A percentile compares a stretch with the other conserved stretches of the same genome.
Conservation (phyloP, 2,113 vertebrate genomes). For the Pelusios castaneus region DNA sequence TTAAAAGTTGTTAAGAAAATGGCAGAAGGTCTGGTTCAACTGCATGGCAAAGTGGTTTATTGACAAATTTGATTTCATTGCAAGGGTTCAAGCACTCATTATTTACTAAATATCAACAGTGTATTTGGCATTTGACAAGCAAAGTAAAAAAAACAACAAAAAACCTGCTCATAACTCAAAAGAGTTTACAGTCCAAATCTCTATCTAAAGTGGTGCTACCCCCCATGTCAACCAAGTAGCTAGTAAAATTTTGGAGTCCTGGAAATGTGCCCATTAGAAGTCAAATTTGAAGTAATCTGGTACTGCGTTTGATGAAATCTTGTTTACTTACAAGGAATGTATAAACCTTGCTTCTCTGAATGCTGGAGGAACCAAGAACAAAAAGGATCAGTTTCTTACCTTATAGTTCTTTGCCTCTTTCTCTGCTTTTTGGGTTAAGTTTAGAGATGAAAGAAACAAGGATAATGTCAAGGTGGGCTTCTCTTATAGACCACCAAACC, state of each 20-base stretch:
- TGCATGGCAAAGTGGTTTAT: background rate
- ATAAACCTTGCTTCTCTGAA: background rate
- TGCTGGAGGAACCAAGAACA: background rate
- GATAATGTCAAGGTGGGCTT: too few species aligned
- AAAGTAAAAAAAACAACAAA: background rate
- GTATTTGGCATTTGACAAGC: background rate
- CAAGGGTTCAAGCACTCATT: rapidly evolving
- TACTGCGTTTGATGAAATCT: background rate
- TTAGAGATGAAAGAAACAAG: too few species aligned
- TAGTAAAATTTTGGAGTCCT: background rate
- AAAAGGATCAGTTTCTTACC: background rate
- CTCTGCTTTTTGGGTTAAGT: too few species aligned
- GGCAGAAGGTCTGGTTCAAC: background rate
- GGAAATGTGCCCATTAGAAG: too few species aligned
- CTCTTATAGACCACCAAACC: too few species aligned
- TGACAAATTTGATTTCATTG: background rate
- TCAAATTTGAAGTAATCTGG: background rate
- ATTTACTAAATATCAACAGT: background rate
- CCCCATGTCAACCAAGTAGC: background rate
- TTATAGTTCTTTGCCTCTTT: background rate
- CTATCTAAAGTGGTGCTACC: background rate
- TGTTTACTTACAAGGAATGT: background rate
- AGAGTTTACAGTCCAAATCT: background rate
- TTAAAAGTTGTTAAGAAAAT: background rate
- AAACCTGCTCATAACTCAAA: background rate